Evolutionary conservation across 2,797 vertebrate genomes (phyloP), one percentile per base, ranked within the genome.

Genomic region (Kryptopterus vitreolus): DNA sequence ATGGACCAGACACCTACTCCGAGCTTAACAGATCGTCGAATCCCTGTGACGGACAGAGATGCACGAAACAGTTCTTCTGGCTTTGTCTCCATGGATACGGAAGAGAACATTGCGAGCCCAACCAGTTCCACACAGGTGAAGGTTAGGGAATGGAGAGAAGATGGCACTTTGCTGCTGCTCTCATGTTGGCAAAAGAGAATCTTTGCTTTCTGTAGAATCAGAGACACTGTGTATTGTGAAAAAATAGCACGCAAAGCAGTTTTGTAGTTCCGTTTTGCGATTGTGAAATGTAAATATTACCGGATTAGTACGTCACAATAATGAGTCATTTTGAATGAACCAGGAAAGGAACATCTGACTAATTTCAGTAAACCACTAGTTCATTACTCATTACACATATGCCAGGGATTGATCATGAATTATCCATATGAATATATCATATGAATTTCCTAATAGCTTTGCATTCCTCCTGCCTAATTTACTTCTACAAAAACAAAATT

Each of bases 41-140:
- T 91, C 63, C 90, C 90, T 12, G 87, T 89, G 85, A 88, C 88
- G 76, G 88, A 91, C 80, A 90, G 87, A 77, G 93, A 92, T 66
- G 92, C 91, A 81, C 65, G 80, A 59, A 93, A 88, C 46, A 88
- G 88, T 73, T 89, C 93, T 77, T 87, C 88, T 74, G 86, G 80
- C 78, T 92, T 92, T 0, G 88, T 91, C 76, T 88, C 86, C 6
- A 88, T 88, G 59, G 91, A 92, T 85, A 94, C 93, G 12, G 92
- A 91, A 82, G 91, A 89, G 83, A 94, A 86, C 86, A 84, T 92
- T 83, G 84, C 92, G 0, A 94, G 94, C 55, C 89, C 93, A 70
- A 87, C 93, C 74, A 92, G 96, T 87, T 93, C 95, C 76, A 96
- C 96, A 84, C 95, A 96, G 96, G 96, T 98, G 88, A 78, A 87